These are phyloP conservation scores for Drosophila heteroneura DNA, from an alignment of 2,888 invertebrate species.

Conservation along the genomic window DNA sequence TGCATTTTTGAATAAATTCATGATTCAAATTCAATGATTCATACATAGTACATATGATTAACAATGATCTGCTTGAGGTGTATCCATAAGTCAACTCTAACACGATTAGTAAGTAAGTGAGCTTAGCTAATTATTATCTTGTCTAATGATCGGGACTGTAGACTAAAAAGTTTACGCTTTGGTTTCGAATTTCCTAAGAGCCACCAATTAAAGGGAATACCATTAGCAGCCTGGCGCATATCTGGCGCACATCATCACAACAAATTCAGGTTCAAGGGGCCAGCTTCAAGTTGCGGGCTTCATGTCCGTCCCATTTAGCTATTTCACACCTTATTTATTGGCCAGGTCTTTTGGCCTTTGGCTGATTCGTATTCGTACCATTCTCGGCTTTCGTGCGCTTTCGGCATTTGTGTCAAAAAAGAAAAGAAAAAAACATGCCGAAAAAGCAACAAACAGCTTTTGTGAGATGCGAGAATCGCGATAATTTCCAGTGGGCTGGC, in stretches of 20 bases:
- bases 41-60: background rate
- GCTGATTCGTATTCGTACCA: background rate
- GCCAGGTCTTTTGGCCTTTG: slow-evolving; percentile 44
- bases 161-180: background rate
- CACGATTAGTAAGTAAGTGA: background rate
- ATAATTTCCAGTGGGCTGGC: slow-evolving; percentile 70
- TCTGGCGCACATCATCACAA: slow-evolving; percentile 40
- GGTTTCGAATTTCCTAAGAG: background rate
- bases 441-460: slow-evolving; percentile 38
- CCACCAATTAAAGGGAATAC: slow-evolving; percentile 32
- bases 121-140: background rate
- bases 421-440: slow-evolving; percentile 39
- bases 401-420: slow-evolving; percentile 75
- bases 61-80: background rate
- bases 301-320: slow-evolving; percentile 69
- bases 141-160: background rate
- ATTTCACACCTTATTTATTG: slow-evolving; percentile 85
- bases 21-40: too few relatives aligned
- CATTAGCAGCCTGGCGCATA: slow-evolving; percentile 28
- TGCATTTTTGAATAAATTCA: background rate
- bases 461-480: slow-evolving; percentile 54
- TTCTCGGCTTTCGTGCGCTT: slow-evolving; percentile 69
- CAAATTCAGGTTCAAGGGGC: slow-evolving; percentile 5
- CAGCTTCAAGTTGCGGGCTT: slow-evolving; percentile 3
- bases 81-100: background rate